Conservation (phyloP, 2,113 vertebrate species). For the Phaethornis superciliosus region DNA sequence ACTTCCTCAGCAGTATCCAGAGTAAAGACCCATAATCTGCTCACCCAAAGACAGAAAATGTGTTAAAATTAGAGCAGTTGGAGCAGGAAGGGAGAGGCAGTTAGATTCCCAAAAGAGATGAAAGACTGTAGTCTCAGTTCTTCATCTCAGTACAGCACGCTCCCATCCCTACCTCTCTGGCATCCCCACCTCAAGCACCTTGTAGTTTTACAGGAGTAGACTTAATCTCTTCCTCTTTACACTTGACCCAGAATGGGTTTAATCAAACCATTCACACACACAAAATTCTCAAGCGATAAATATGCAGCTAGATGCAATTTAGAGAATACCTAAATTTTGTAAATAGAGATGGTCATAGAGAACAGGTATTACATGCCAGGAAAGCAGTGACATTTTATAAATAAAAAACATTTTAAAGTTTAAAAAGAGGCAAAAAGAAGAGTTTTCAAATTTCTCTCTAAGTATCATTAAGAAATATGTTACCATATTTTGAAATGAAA, state of each 20-base stretch:
- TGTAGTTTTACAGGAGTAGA: not conserved
- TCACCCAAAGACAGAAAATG: not conserved
- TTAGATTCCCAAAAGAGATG: not conserved
- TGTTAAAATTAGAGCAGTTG: not conserved
- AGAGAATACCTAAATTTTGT: not conserved
- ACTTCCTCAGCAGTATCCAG: not conserved
- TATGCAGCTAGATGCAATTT: not conserved
- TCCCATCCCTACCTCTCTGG: not conserved
- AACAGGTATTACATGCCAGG: not conserved
- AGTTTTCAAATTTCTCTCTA: not conserved
- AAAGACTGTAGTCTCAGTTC: not conserved
- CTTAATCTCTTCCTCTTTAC: not conserved
- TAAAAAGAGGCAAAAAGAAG: not conserved
- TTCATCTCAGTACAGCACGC: not conserved
- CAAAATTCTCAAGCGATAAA: not conserved
- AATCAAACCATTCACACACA: not conserved
- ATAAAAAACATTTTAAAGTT: no score
- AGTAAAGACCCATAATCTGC: not conserved
- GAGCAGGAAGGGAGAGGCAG: not conserved
- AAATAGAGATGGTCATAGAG: not conserved
- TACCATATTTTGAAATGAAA: not conserved
- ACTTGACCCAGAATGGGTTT: not conserved
- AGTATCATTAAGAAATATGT: not conserved
- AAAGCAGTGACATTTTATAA: not conserved
- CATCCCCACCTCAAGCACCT: not conserved